These are phyloP conservation scores for Cyrtonyx montezumae DNA, from an alignment of 2,113 vertebrate genomes.

Conservation along the genomic window DNA sequence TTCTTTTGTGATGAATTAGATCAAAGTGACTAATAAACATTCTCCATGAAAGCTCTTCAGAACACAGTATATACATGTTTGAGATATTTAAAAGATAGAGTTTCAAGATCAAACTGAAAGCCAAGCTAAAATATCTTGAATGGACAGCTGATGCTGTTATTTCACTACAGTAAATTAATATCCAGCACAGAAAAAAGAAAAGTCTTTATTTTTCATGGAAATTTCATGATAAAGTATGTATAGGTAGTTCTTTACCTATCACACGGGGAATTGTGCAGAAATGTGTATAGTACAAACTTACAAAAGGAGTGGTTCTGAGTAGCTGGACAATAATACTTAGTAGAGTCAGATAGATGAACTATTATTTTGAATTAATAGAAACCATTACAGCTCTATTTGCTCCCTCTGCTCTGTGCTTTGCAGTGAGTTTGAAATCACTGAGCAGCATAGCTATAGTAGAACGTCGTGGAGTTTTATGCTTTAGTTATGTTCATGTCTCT, in stretches of 20 bases:
- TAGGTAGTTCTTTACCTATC: background rate
- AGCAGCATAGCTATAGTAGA: background rate
- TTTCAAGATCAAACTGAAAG: conserved; percentile 55
- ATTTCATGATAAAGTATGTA: background rate
- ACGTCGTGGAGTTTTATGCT: background rate
- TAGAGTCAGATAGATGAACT: background rate
- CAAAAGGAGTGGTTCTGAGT: background rate
- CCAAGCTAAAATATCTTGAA: conserved; percentile 31
- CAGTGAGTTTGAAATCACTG: background rate
- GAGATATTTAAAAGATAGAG: conserved; percentile 64
- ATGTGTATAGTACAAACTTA: background rate
- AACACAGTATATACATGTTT: conserved; percentile 49
- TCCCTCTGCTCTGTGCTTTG: background rate
- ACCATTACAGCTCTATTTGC: background rate
- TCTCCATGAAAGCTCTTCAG: conserved; percentile 71
- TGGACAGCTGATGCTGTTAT: conserved; percentile 1
- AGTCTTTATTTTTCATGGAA: conserved; percentile 8
- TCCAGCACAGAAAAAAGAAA: background rate
- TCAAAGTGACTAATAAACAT: conserved; percentile 79
- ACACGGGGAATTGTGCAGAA: background rate
- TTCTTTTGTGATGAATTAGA: conserved; percentile 76
- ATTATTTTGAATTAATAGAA: background rate
- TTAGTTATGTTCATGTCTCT: background rate
- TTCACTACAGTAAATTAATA: conserved; percentile 48
- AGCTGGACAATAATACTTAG: background rate